Percentiles rank a stretch among this genome's conserved stretches.
Conservation (phyloP, 2,113 vertebrate species). For the Psilopsiagon aymara region DNA sequence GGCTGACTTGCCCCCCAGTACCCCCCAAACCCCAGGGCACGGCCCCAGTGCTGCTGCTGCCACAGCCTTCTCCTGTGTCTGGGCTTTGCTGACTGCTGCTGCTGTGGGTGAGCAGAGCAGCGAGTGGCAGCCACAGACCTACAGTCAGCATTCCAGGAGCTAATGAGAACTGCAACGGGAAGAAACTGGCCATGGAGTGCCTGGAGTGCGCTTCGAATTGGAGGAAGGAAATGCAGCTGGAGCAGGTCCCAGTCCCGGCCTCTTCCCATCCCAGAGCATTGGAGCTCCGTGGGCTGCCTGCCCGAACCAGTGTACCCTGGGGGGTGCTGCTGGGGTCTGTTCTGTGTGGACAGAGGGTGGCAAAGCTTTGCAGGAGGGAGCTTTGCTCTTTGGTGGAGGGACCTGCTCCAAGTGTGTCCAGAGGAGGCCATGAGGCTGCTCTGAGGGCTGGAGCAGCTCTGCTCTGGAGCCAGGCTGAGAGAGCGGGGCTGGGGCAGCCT, state of each 20-base stretch:
- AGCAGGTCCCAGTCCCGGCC: neutral
- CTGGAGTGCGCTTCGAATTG: constrained; percentile 5
- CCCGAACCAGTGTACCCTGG: accelerated
- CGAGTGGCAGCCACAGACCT: neutral
- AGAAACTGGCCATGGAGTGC: neutral
- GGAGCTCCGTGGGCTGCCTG: accelerated
- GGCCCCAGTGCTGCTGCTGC: accelerated
- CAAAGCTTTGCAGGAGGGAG: neutral
- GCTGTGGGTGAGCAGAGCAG: neutral
- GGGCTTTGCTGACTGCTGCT: accelerated
- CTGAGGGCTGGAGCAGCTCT: neutral
- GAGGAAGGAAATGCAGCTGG: neutral
- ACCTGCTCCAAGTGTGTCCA: neutral
- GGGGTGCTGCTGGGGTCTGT: accelerated
- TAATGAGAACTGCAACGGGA: neutral
- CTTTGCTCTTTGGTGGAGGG: neutral
- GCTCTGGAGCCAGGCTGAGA: neutral
- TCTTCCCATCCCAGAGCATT: accelerated
- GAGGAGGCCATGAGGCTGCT: neutral
- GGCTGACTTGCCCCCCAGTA: neutral
- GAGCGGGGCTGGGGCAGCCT: neutral
- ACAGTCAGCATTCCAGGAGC: neutral
- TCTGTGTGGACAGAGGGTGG: accelerated
- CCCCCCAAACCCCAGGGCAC: neutral
- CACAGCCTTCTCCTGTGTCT: neutral